Conservation (phyloP, 2,113 vertebrate species). For the Cnemophilus loriae region DNA sequence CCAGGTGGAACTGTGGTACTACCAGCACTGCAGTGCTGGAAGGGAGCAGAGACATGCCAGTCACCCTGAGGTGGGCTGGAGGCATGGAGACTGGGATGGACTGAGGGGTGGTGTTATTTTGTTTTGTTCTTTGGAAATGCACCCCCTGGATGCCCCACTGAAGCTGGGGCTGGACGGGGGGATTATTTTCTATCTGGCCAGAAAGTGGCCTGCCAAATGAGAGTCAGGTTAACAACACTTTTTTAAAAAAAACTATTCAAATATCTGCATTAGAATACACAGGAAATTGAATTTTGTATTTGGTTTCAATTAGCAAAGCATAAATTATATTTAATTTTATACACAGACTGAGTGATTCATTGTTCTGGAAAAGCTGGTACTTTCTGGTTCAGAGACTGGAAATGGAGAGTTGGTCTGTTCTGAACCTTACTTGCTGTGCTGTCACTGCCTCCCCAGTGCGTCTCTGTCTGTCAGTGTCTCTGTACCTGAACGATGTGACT, state of each 20-base stretch:
- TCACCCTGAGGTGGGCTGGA: background rate
- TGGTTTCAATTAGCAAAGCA: constrained; percentile 77
- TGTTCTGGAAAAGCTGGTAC: constrained; percentile 48
- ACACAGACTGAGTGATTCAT: constrained; percentile 49
- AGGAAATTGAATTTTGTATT: constrained; percentile 73
- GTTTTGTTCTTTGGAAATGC: background rate
- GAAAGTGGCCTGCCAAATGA: background rate
- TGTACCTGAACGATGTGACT: constrained; percentile 1
- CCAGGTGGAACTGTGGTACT: background rate
- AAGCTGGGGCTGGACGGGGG: background rate
- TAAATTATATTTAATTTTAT: constrained; percentile 74
- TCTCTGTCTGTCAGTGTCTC: constrained; percentile 3
- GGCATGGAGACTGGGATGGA: rapidly evolving
- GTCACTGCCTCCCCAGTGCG: background rate
- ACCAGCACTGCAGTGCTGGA: background rate
- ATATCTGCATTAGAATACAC: constrained; percentile 39
- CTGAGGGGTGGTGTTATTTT: background rate
- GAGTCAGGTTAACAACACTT: constrained; percentile 34
- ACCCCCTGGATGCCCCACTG: rapidly evolving
- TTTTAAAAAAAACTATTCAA: constrained; percentile 19
- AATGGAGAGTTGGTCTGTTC: background rate
- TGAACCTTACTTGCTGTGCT: background rate
- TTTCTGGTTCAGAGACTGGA: constrained; percentile 31
- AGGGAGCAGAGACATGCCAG: background rate
- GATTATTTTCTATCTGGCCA: background rate